Base-by-base conservation (phyloP, 37 sponge, comb jelly and placozoan genomes). In the Amphimedon queenslandica region DNA sequence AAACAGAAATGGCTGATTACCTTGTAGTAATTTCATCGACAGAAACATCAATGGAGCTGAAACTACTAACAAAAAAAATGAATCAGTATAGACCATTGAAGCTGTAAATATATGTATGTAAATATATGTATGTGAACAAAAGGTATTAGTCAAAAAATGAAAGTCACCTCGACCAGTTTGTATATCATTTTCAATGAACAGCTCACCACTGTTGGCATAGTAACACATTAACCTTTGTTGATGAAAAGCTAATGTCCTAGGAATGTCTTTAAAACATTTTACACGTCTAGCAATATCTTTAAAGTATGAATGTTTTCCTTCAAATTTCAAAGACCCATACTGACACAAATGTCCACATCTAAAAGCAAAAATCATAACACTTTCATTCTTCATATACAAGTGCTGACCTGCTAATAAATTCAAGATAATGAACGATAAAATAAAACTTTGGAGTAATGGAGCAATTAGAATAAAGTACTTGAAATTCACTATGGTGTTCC, bases 241-340 rank as follows among this genome's bases (percentile, higher is more conserved):
- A 21, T 69, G 36, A 35, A 25, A 37, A 36, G 80, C 81, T 70
- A 86, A 18, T 3, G 87, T 75, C 66, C 74, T 86, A 42, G 86
- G 56, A 11, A 85, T 37, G 37, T 85, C 77, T 51, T 77, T 77
- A n/a, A 75, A 84, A 53, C 63, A 42, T 37, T 55, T 58, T 4
- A 69, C 24, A 37, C 35, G 33, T 2, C 55, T 43, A 13, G 84
- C 84, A 0, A 84, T 32, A 43, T 73, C 74, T 35, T 81, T 81
- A 65, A 84, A 84, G 43, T 60, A 78, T 38, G 63, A 68, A 42
- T 86, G 87, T 40, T 86, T 86, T 34, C 70, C 80, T 42, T 86
- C 87, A 63, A 70, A 86, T 30, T 80, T 31, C 87, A 86, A 80
- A 42, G 79, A 86, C 87, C 87, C 79, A 33, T 70, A 34, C 16